phyloP scores from a whole-genome alignment of 1,140 invertebrate genomes.

The Papilio polytes region DNA sequence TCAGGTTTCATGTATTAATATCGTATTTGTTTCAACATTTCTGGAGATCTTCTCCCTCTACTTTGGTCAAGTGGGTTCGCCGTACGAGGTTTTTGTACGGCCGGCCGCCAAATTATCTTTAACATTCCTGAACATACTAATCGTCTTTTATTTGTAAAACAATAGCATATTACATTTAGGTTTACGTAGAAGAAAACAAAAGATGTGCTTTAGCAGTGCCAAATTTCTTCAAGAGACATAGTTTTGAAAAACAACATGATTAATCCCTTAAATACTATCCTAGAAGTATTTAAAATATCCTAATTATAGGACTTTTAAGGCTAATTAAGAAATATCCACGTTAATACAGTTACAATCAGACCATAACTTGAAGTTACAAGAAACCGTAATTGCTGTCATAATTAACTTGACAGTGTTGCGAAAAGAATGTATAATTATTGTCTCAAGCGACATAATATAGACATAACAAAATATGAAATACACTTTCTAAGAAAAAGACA shows the following conservation, averaged over 20 bases:
- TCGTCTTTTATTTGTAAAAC: too few species aligned
- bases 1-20: neutral
- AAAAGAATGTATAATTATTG: neutral
- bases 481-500: neutral
- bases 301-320: neutral
- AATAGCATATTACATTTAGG: too few species aligned
- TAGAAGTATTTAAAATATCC: neutral
- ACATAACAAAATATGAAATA: neutral
- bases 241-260: too few species aligned
- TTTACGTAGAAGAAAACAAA: too few species aligned
- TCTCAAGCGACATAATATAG: neutral
- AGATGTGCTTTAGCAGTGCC: too few species aligned
- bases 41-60: neutral
- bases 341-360: neutral
- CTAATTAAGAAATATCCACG: neutral
- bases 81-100: too few species aligned
- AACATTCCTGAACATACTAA: neutral
- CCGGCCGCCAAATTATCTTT: neutral
- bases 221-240: too few species aligned
- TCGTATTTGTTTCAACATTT: neutral
- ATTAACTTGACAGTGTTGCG: conserved; percentile 4
- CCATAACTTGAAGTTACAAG: neutral
- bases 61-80: too few species aligned
- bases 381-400: neutral
- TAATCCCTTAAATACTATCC: neutral